A percentile compares a stretch with the other conserved stretches of the same genome.
Evolutionary conservation across 1,140 invertebrate species (phyloP).

Genomic region (Lasioglossum baleicum): DNA sequence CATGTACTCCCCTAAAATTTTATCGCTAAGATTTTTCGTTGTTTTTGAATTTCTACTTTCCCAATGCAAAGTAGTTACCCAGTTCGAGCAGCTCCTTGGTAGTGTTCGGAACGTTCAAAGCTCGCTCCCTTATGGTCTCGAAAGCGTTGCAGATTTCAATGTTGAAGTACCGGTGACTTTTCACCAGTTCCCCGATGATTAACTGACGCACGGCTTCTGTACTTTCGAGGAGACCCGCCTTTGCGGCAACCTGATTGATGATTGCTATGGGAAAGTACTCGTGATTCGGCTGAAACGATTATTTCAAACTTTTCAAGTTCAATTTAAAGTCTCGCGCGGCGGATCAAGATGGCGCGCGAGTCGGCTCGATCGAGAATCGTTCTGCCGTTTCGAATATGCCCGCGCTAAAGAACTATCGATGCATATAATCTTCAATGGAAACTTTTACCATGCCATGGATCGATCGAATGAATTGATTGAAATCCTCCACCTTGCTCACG

Average conservation of each 20-base stretch:
- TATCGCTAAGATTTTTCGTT: neutral
- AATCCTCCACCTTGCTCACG: slow-evolving; percentile 64
- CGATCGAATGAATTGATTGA: slow-evolving; percentile 63
- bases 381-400: neutral
- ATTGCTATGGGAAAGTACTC: slow-evolving; percentile 75
- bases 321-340: no score
- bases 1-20: slow-evolving; percentile 75
- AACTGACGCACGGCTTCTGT: slow-evolving; percentile 76
- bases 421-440: neutral
- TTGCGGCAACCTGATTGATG: slow-evolving; percentile 66
- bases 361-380: no score
- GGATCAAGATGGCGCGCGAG: no score
- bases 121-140: slow-evolving; percentile 67
- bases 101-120: slow-evolving; percentile 80
- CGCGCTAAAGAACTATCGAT: no score
- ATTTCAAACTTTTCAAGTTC: neutral
- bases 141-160: slow-evolving; percentile 84
- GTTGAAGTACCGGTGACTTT: slow-evolving; percentile 81
- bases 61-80: slow-evolving; percentile 58
- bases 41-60: slow-evolving; percentile 29
- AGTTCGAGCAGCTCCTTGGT: slow-evolving; percentile 86
- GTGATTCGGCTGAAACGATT: slow-evolving; percentile 75
- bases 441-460: slow-evolving; percentile 64
- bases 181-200: slow-evolving; percentile 79
- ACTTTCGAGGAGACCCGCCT: slow-evolving; percentile 74